A percentile compares a stretch with the other conserved stretches of the same genome.
Evolutionary conservation across 2,113 vertebrate species (phyloP).

Genomic region (Anoplopoma fimbria): DNA sequence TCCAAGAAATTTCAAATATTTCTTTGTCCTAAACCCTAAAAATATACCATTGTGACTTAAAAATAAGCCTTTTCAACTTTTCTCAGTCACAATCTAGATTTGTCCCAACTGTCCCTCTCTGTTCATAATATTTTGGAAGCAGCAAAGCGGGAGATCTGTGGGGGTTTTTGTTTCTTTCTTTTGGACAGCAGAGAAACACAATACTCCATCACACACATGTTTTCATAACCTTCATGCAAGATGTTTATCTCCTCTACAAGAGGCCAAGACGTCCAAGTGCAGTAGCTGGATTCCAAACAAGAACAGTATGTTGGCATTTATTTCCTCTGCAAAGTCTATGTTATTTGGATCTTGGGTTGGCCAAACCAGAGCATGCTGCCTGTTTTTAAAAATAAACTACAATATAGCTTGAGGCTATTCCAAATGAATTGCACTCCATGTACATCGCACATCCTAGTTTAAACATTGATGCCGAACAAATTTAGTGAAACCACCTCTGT

Average conservation of each 20-base stretch:
- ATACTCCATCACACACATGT: slow-evolving; percentile 13
- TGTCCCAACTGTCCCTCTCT: neutral
- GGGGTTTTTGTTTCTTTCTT: neutral
- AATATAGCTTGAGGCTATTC: neutral
- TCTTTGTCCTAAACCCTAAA: neutral
- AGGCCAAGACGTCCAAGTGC: neutral
- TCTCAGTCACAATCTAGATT: slow-evolving; percentile 4
- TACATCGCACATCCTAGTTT: neutral
- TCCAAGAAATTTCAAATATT: too few relatives aligned
- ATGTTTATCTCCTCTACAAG: slow-evolving; percentile 13
- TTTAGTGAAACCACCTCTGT: neutral
- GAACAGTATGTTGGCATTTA: neutral
- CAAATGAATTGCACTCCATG: too few relatives aligned
- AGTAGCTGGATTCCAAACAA: slow-evolving; percentile 9
- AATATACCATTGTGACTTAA: neutral
- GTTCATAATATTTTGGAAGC: slow-evolving; percentile 37
- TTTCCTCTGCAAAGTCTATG: neutral
- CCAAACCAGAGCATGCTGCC: neutral
- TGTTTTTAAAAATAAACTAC: too few relatives aligned
- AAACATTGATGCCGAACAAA: neutral
- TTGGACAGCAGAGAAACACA: neutral
- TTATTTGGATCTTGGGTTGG: neutral
- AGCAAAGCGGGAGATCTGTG: neutral
- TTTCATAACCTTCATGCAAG: slow-evolving; percentile 42
- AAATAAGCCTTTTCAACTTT: neutral